Percentiles rank a stretch among this genome's conserved stretches.
phyloP scores from a whole-genome alignment of 2,797 vertebrate genomes.

The Anabacerthia variegaticeps region DNA sequence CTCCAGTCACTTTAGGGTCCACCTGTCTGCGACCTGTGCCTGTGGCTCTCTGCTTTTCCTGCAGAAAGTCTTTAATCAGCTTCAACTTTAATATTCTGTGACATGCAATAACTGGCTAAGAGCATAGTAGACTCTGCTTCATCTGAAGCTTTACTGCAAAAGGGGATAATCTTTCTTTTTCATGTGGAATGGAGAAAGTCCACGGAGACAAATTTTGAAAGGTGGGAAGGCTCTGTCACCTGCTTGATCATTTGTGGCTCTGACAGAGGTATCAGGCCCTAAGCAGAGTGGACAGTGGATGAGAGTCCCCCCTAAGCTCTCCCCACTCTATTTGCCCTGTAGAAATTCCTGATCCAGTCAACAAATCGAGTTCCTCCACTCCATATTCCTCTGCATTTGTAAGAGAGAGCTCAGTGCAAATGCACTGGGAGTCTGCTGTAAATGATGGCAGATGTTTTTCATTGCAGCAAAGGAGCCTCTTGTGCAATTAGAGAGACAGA shows the following conservation, averaged over 20 bases:
- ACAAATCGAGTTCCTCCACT: background rate
- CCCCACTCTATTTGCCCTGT: background rate
- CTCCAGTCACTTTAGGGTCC: background rate
- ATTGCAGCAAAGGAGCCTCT: slow-evolving; percentile 22
- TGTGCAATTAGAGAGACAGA: slow-evolving; percentile 22
- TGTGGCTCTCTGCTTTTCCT: background rate
- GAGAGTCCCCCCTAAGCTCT: background rate
- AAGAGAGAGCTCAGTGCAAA: background rate
- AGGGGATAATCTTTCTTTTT: background rate
- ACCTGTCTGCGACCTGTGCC: background rate
- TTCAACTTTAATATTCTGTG: background rate
- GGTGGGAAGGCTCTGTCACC: background rate
- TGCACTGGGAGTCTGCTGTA: background rate
- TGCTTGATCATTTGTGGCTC: background rate
- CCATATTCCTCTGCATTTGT: background rate
- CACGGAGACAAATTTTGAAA: background rate
- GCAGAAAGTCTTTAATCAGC: background rate
- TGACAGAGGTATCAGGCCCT: background rate
- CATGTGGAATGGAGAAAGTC: background rate
- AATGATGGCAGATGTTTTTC: slow-evolving; percentile 23
- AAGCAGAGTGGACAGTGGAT: background rate
- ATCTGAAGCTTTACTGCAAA: background rate
- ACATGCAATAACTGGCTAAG: background rate
- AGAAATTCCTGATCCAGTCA: background rate
- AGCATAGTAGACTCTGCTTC: background rate